These are phyloP conservation scores for Okapia johnstoni DNA, from an alignment of 2,113 vertebrate species.

Conservation along the genomic window DNA sequence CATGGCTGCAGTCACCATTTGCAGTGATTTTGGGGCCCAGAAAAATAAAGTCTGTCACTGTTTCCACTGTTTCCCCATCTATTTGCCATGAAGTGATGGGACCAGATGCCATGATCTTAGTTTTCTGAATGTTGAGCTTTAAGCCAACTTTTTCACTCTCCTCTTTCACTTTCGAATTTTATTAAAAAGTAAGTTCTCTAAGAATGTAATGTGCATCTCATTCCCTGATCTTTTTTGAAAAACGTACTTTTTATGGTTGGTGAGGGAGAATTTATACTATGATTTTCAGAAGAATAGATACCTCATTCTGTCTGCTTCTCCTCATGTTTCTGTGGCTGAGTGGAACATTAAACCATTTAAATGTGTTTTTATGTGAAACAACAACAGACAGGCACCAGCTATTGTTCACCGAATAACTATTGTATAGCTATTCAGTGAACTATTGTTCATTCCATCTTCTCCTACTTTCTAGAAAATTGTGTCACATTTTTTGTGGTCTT, in stretches of 20 bases:
- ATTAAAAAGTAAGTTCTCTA: not conserved
- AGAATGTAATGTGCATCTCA: not conserved
- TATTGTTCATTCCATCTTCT: not conserved
- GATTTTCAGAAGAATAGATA: not conserved
- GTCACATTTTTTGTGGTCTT: not conserved
- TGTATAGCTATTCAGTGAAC: not conserved
- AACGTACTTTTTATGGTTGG: not conserved
- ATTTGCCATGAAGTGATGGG: too few species aligned
- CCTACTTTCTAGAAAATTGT: not conserved
- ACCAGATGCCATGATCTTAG: too few species aligned
- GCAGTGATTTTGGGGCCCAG: too few species aligned
- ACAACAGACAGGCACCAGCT: not conserved
- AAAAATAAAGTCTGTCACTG: too few species aligned
- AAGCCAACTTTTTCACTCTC: too few species aligned
- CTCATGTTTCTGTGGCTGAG: not conserved
- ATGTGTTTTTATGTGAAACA: not conserved
- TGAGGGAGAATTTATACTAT: not conserved
- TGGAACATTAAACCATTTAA: not conserved
- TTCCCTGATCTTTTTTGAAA: not conserved
- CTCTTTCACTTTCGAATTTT: not conserved
- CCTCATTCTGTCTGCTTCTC: not conserved
- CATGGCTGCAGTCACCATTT: too few species aligned
- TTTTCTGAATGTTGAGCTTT: too few species aligned
- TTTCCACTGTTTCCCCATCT: too few species aligned
- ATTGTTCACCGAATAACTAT: not conserved